Conservation (phyloP, 2,888 invertebrate species). For the Xestoiulus laeticollis region DNA sequence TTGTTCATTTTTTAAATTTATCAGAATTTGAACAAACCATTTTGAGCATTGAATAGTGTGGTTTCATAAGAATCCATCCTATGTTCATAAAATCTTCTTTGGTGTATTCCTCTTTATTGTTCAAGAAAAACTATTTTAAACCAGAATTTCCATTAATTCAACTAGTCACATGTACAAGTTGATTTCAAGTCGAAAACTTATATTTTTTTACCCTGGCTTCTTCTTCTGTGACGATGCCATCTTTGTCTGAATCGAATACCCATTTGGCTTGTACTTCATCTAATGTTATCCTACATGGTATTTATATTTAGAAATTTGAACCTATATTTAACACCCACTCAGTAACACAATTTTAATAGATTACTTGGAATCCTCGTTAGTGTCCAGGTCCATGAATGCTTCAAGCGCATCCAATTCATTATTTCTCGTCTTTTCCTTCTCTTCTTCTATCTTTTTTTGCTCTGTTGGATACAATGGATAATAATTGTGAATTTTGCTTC, state of each 20-base stretch:
- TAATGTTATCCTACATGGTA: slow-evolving; percentile 69
- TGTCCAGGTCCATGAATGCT: slow-evolving; percentile 82
- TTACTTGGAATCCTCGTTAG: slow-evolving; percentile 74
- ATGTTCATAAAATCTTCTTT: slow-evolving; percentile 63
- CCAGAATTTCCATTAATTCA: slow-evolving; percentile 34
- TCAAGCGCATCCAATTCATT: slow-evolving; percentile 60
- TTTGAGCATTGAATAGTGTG: slow-evolving; percentile 61
- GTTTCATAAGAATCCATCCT: slow-evolving; percentile 83
- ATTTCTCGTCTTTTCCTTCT: slow-evolving; percentile 65
- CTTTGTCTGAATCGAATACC: slow-evolving; percentile 87
- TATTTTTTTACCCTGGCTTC: slow-evolving; percentile 73
- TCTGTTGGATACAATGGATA: slow-evolving; percentile 59
- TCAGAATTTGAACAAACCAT: slow-evolving; percentile 67
- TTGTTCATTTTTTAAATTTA: not conserved
- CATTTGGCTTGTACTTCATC: slow-evolving; percentile 71
- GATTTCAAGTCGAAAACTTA: slow-evolving; percentile 58
- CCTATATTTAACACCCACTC: not conserved
- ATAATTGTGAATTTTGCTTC: no score
- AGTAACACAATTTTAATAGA: not conserved
- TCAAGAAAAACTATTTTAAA: slow-evolving; percentile 58
- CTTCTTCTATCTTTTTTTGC: slow-evolving; percentile 69
- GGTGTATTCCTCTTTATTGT: slow-evolving; percentile 58
- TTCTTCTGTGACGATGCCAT: slow-evolving; percentile 87
- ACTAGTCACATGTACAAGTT: slow-evolving; percentile 59
- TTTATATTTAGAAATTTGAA: not conserved